Percentiles rank a stretch among this genome's conserved stretches.
Conservation (phyloP, 2,797 vertebrate genomes). For the Zenarchopterus dispar region DNA sequence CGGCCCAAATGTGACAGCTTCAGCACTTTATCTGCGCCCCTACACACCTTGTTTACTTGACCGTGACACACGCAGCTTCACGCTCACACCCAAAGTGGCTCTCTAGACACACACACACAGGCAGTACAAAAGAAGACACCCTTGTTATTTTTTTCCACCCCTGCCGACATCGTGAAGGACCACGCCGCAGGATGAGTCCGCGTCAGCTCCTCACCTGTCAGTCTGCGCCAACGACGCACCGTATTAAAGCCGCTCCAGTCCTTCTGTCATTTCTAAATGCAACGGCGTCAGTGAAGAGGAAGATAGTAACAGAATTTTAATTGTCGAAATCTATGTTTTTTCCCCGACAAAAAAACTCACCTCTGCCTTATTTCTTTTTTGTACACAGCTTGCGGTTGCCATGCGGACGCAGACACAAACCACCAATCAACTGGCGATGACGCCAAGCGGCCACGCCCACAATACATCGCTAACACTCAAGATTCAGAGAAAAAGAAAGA, state of each 20-base stretch:
- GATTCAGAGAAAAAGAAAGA: neutral
- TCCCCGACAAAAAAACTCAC: neutral
- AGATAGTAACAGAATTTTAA: too few species aligned
- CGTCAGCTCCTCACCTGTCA: conserved; percentile 65
- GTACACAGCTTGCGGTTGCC: conserved; percentile 71
- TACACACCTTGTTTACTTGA: conserved; percentile 39
- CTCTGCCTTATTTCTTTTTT: conserved; percentile 6
- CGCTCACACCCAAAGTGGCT: neutral
- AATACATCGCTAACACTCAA: neutral
- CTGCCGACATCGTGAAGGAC: neutral
- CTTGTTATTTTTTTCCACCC: neutral
- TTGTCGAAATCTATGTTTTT: neutral
- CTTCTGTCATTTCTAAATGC: neutral
- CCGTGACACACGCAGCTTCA: neutral
- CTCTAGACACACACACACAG: neutral
- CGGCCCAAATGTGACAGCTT: conserved; percentile 50
- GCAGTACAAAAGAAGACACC: neutral
- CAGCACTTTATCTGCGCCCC: conserved; percentile 20
- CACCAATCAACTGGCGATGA: conserved; percentile 59
- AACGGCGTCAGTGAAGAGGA: neutral
- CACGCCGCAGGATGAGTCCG: conserved; percentile 6
- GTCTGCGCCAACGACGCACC: conserved; percentile 32
- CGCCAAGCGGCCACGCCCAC: conserved; percentile 37
- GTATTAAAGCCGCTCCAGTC: conserved; percentile 34
- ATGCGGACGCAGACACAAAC: conserved; percentile 68